phyloP scores from a whole-genome alignment of 2,113 vertebrate species.

The Crocuta crocuta region DNA sequence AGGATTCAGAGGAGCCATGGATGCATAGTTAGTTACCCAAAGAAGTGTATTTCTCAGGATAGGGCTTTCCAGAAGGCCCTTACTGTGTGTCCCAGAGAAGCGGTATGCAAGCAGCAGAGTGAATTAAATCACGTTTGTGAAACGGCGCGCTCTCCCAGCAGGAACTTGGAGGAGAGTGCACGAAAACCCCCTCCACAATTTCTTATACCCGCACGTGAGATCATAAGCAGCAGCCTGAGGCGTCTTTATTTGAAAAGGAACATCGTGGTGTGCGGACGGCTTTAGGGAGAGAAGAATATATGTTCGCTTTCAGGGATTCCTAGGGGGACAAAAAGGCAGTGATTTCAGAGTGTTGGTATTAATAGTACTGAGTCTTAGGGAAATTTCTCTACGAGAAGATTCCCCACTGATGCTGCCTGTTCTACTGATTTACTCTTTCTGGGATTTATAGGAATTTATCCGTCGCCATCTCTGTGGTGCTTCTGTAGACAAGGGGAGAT shows the following conservation, averaged over 20 bases:
- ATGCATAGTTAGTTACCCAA: not conserved
- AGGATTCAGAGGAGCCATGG: not conserved
- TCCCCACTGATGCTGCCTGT: not conserved
- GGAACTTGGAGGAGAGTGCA: not conserved
- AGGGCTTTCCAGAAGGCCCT: not conserved
- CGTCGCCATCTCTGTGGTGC: not conserved
- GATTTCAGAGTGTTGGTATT: not conserved
- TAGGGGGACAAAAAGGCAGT: too few relatives aligned
- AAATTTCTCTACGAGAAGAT: not conserved
- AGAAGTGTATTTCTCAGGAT: not conserved
- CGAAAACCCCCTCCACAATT: not conserved
- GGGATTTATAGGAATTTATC: not conserved
- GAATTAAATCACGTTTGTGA: not conserved
- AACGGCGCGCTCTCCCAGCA: not conserved
- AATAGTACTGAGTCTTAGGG: not conserved
- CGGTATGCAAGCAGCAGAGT: not conserved
- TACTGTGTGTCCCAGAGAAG: not conserved
- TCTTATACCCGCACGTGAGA: fast-evolving
- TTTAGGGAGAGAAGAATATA: not conserved
- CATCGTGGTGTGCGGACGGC: fast-evolving
- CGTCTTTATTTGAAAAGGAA: not conserved
- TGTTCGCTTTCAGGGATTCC: not conserved
- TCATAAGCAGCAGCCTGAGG: not conserved
- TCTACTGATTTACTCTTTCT: not conserved
- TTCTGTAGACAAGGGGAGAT: too few relatives aligned